Evolutionary conservation across 2,888 invertebrate species (phyloP).

Genomic region (Diarsia rubi): DNA sequence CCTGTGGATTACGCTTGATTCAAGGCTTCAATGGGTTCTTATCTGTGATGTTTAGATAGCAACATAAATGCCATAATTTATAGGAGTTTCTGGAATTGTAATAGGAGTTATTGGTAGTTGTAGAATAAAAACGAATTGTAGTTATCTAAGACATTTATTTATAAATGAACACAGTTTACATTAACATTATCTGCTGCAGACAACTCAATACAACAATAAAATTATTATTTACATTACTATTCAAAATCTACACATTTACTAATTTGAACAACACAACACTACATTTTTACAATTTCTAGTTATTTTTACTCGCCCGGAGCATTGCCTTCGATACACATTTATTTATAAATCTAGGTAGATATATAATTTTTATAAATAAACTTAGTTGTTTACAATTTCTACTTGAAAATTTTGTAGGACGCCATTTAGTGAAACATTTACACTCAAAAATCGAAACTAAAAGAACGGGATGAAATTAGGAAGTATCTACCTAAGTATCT

Average conservation of each 20-base stretch:
- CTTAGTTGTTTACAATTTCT: slow-evolving; percentile 14
- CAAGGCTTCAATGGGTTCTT: no score
- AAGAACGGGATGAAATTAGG: background rate
- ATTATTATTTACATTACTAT: slow-evolving; percentile 66
- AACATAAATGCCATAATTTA: no score
- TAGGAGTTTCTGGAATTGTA: background rate
- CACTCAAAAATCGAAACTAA: background rate
- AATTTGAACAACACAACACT: slow-evolving; percentile 61
- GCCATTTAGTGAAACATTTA: background rate
- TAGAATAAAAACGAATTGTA: slow-evolving; percentile 4
- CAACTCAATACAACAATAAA: slow-evolving; percentile 69
- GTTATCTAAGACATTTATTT: slow-evolving; percentile 87
- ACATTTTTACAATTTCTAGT: slow-evolving; percentile 63
- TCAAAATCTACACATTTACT: slow-evolving; percentile 60
- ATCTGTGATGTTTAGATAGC: no score
- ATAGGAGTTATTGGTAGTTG: background rate
- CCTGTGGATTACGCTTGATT: no score
- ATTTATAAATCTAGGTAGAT: slow-evolving; percentile 38
- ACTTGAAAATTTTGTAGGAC: slow-evolving; percentile 24
- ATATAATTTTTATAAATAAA: slow-evolving; percentile 32
- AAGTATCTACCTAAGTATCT: background rate
- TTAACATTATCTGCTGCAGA: slow-evolving; percentile 76
- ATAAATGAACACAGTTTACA: slow-evolving; percentile 89
- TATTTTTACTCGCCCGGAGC: slow-evolving; percentile 69
- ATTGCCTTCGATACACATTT: slow-evolving; percentile 70